phyloP scores from a whole-genome alignment of 1,140 invertebrate species.

The Drosophila leontia region DNA sequence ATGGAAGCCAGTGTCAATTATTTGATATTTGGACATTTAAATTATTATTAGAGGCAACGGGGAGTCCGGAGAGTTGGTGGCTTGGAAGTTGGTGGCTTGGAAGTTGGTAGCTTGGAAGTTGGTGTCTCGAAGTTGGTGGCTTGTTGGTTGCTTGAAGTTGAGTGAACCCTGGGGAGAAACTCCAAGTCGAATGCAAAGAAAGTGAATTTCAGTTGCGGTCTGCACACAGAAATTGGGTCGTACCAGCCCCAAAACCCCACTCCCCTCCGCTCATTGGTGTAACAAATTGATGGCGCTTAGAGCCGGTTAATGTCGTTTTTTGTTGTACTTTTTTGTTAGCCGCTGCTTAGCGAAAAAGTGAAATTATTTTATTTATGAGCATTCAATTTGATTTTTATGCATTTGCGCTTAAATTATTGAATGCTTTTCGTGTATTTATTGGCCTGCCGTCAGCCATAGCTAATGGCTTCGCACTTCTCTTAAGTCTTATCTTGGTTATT shows the following conservation, averaged over 20 bases:
- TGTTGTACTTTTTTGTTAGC: not conserved
- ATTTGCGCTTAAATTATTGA: constrained; percentile 50
- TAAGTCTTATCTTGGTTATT: not conserved
- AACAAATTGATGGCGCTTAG: constrained; percentile 65
- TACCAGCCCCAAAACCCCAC: constrained; percentile 1
- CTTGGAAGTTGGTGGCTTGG: not conserved
- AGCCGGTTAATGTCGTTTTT: constrained; percentile 39
- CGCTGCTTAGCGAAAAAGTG: constrained; percentile 37
- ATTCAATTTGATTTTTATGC: constrained; percentile 54
- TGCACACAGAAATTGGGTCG: constrained; percentile 65
- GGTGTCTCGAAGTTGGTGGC: no score
- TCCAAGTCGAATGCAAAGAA: constrained; percentile 68
- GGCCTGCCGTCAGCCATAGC: constrained; percentile 17
- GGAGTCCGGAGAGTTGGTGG: not conserved
- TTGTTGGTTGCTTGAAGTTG: constrained; percentile 49
- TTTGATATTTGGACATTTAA: constrained; percentile 76
- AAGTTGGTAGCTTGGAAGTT: constrained; percentile 1
- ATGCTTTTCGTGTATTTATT: constrained; percentile 40
- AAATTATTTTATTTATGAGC: constrained; percentile 60
- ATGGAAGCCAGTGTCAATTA: constrained; percentile 65
- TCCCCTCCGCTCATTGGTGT: constrained; percentile 32
- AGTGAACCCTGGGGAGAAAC: constrained; percentile 69
- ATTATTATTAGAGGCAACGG: constrained; percentile 47
- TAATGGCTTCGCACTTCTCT: constrained; percentile 5
- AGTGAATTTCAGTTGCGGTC: constrained; percentile 70